Conservation (phyloP, 2,797 vertebrate genomes). For the Avahi laniger region DNA sequence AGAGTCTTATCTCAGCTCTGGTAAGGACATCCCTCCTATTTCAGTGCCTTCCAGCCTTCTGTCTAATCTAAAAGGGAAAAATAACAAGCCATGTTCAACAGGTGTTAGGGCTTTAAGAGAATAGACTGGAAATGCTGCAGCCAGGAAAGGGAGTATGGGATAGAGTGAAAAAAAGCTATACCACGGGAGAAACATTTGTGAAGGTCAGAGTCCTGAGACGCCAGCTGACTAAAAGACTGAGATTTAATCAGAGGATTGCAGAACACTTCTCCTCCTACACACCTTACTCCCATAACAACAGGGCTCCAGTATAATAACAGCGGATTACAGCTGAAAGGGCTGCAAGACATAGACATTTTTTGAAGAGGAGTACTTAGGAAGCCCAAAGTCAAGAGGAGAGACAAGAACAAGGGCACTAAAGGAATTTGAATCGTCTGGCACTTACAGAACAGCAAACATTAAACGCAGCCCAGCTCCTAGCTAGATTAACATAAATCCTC, state of each 20-base stretch:
- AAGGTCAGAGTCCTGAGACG: not conserved
- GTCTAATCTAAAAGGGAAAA: not conserved
- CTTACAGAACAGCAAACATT: constrained; percentile 12
- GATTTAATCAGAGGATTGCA: not conserved
- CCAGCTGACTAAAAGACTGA: not conserved
- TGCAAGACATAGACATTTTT: constrained; percentile 3
- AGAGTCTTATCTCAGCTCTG: not conserved
- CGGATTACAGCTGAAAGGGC: constrained; percentile 28
- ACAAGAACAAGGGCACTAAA: constrained; percentile 31
- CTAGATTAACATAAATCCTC: constrained; percentile 49
- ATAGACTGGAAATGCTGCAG: not conserved
- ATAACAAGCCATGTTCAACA: not conserved
- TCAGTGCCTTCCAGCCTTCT: not conserved
- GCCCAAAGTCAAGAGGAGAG: not conserved
- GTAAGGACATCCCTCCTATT: not conserved
- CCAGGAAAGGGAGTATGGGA: not conserved
- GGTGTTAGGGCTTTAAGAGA: not conserved
- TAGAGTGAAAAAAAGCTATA: not conserved
- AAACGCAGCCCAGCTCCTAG: constrained; percentile 27
- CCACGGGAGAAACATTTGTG: not conserved
- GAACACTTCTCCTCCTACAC: not conserved
- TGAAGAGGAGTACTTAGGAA: constrained; percentile 43
- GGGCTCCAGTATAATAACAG: not conserved
- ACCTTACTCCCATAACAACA: not conserved
- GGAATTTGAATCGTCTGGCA: constrained; percentile 25